Percentiles rank a stretch among this genome's conserved stretches.
These are phyloP conservation scores for Drosophila setifemur DNA, from an alignment of 1,140 invertebrate species.

Conservation along the genomic window DNA sequence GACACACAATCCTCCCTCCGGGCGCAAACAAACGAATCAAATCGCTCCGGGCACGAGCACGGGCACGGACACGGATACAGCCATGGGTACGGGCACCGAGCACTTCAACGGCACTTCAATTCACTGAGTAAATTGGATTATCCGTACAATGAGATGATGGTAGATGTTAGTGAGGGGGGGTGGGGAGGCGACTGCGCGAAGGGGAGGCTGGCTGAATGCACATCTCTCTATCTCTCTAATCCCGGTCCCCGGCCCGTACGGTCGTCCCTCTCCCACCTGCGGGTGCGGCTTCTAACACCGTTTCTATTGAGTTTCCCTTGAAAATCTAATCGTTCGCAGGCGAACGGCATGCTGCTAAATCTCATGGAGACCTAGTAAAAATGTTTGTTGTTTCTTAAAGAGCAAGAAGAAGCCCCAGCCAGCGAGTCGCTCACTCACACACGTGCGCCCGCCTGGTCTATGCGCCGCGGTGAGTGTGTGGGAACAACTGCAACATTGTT, in stretches of 20 bases:
- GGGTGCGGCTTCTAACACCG: conserved; percentile 60
- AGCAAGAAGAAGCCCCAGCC: conserved; percentile 74
- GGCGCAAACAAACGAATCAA: conserved; percentile 19
- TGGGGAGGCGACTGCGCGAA: neutral
- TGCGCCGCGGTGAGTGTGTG: neutral
- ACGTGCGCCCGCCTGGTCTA: neutral
- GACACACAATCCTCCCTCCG: conserved; percentile 12
- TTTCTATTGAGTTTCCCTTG: conserved; percentile 80
- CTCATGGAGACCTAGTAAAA: conserved; percentile 79
- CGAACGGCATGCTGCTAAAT: conserved; percentile 62
- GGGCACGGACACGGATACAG: too few species aligned
- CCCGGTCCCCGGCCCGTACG: conserved; percentile 38
- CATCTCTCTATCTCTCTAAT: conserved; percentile 38
- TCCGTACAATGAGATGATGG: conserved; percentile 51
- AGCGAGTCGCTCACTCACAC: conserved; percentile 13
- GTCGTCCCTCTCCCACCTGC: conserved; percentile 67
- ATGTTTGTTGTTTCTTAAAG: conserved; percentile 82
- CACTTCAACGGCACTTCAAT: conserved; percentile 16
- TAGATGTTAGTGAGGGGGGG: too few species aligned
- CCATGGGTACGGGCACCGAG: too few species aligned
- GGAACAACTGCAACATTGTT: conserved; percentile 58
- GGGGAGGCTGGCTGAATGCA: conserved; percentile 8
- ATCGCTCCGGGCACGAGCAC: neutral
- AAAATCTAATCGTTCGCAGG: conserved; percentile 71
- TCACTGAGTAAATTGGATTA: conserved; percentile 69